Evolutionary conservation across 2,113 vertebrate species (phyloP), one percentile per base, ranked within the genome.

Genomic region (Pithys albifrons): DNA sequence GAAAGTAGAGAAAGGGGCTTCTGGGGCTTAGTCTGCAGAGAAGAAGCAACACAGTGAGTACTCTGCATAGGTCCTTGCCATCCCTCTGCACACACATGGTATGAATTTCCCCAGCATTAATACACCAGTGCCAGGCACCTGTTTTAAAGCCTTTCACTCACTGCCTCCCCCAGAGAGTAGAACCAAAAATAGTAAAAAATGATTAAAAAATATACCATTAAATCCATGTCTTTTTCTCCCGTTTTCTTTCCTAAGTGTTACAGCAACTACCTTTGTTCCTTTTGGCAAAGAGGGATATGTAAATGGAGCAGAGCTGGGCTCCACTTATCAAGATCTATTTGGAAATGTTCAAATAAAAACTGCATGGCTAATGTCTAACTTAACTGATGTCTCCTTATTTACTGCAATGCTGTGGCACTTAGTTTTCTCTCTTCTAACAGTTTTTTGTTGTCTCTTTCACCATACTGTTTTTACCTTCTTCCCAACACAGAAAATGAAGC

Each of bases 101-200:
- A 7, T 46, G 27, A 19, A 28, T 35, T 65, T 58, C 48, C 25
- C 29, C 75, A 88, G 64, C n/a, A n/a, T 54, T 54, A 58, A 23
- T 14, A 16, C 8, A 35, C 46, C 31, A 55, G n/a, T 54, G 12
- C 39, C 70, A 88, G 72, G 86, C 46, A 76, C 65, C 52, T 51
- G 59, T 76, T 92, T 90, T 66, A 83, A 96, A 91, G 55, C 19
- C 18, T 78, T 81, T 85, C 1, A 0, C 64, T 88, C 72, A 16
- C 27, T 10, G 8, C 18, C 59, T 77, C 27, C 55, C 69, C 64
- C 54, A 59, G 43, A 87, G 39, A 78, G 48, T 23, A 55, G 27
- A 71, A 75, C 49, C 48, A 92, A 89, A 95, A 81, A 77, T 45
- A 92, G 88, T 17, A 19, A 71, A 83, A 86, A 81, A 82, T 64